These are phyloP conservation scores for Limnephilus marmoratus DNA, from an alignment of 2,888 invertebrate genomes.

Conservation along the genomic window DNA sequence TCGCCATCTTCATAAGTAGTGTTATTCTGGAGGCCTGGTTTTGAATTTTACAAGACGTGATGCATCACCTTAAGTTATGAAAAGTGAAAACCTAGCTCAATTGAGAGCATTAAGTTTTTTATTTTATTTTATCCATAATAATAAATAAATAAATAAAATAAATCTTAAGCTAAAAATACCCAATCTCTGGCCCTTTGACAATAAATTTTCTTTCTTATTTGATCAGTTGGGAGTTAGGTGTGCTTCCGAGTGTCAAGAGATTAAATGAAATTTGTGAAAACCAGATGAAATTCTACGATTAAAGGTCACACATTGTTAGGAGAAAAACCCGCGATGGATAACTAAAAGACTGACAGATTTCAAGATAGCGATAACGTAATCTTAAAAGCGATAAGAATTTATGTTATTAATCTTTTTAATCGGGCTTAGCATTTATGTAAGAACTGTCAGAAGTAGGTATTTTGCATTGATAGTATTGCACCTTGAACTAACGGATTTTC, in stretches of 20 bases:
- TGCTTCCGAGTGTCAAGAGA: background rate
- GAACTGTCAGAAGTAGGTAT: too few relatives aligned
- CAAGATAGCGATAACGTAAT: background rate
- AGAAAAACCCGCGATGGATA: background rate
- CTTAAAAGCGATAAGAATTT: background rate
- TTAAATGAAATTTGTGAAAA: background rate
- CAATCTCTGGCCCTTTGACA: background rate
- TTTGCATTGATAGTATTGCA: background rate
- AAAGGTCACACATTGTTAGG: background rate
- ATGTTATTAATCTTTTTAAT: background rate
- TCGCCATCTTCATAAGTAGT: too few relatives aligned
- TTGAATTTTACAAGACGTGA: too few relatives aligned
- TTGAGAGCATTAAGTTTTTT: too few relatives aligned
- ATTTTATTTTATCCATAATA: too few relatives aligned
- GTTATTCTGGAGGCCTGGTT: too few relatives aligned
- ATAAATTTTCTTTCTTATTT: background rate
- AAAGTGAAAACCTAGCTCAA: too few relatives aligned
- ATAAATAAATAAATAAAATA: too few relatives aligned
- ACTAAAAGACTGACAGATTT: background rate
- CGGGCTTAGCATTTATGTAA: background rate
- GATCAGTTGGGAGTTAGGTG: background rate
- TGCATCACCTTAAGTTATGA: too few relatives aligned
- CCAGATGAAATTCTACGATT: background rate
- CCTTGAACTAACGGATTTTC: background rate
- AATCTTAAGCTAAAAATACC: too few relatives aligned